Conservation (phyloP, 2,888 invertebrate species). For the Azorinus chamasolen region DNA sequence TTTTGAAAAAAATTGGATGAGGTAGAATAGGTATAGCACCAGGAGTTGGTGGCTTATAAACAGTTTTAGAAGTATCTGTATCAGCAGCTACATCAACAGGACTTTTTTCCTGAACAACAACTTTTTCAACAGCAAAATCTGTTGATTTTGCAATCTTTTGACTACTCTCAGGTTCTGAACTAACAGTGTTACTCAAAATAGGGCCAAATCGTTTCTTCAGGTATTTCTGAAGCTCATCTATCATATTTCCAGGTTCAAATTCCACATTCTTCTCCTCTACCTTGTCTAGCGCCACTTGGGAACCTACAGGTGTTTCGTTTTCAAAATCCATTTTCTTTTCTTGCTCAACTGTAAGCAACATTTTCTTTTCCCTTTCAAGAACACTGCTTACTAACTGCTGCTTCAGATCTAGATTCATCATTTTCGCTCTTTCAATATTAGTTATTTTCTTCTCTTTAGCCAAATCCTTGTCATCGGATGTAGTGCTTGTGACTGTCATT, state of each 20-base stretch:
- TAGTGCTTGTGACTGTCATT: neutral
- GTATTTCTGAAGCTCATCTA: constrained; percentile 57
- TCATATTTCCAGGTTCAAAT: constrained; percentile 40
- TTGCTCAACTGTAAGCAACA: constrained; percentile 2
- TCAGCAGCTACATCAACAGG: neutral
- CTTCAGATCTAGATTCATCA: constrained; percentile 34
- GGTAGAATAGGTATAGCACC: constrained; percentile 40
- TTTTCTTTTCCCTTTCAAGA: too few relatives aligned
- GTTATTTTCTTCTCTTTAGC: constrained; percentile 35
- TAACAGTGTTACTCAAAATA: constrained; percentile 14
- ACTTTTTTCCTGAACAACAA: neutral
- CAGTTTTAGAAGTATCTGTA: constrained; percentile 16
- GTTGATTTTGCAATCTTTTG: neutral
- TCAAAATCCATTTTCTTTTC: constrained; percentile 46
- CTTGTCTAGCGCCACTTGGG: constrained; percentile 1
- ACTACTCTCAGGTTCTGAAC: neutral
- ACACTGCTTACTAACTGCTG: too few relatives aligned
- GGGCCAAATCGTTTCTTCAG: constrained; percentile 53
- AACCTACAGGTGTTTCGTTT: constrained; percentile 17
- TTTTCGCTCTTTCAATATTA: constrained; percentile 37
- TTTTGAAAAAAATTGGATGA: constrained; percentile 77
- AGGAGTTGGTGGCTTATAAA: constrained; percentile 7
- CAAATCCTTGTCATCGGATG: neutral
- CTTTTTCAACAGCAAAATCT: neutral
- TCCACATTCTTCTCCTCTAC: constrained; percentile 5